Evolutionary conservation across 2,113 vertebrate genomes (phyloP).

Genomic region (Noctilio leporinus): DNA sequence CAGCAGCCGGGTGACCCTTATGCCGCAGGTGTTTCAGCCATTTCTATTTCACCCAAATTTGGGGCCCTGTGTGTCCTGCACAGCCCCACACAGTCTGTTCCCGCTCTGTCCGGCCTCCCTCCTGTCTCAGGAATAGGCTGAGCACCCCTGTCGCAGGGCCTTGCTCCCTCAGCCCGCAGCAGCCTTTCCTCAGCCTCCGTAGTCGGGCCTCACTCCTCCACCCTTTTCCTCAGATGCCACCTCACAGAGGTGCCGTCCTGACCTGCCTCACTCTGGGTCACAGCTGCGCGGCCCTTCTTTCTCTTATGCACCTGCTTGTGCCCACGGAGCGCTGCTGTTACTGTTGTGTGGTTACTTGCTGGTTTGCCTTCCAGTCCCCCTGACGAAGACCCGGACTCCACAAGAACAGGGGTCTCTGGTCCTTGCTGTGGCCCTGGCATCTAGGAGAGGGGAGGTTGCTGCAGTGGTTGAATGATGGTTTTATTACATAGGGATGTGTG

Average conservation of each 20-base stretch:
- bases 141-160: not conserved
- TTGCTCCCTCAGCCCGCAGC: not conserved
- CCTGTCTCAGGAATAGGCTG: not conserved
- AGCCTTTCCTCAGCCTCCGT: not conserved
- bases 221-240: too few species aligned
- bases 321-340: not conserved
- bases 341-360: not conserved
- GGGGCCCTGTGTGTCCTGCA: not conserved
- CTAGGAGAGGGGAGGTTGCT: not conserved
- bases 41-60: not conserved
- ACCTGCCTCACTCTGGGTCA: rapidly evolving
- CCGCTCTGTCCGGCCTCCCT: too few species aligned
- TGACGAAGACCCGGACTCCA: not conserved
- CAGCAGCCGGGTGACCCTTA: not conserved
- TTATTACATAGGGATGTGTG: rapidly evolving
- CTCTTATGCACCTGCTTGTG: rapidly evolving
- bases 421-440: not conserved
- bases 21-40: not conserved
- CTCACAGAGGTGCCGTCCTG: not conserved
- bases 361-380: not conserved
- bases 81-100: not conserved
- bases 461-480: not conserved
- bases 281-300: rapidly evolving
- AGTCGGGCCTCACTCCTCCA: not conserved
- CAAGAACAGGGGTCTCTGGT: not conserved